These are phyloP conservation scores for Ligdia adustata DNA, from an alignment of 2,888 invertebrate genomes.

Conservation along the genomic window DNA sequence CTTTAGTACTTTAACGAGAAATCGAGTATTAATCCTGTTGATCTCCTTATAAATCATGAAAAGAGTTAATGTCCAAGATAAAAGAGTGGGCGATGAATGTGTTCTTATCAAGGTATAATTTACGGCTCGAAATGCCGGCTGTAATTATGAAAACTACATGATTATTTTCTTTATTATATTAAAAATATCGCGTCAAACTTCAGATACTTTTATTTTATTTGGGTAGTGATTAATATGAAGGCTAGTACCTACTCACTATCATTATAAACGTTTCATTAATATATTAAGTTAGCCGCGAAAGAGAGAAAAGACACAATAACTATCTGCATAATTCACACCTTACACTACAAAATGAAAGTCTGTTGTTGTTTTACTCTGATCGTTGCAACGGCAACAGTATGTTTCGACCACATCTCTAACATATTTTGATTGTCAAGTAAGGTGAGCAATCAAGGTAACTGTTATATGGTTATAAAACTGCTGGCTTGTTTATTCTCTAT, in stretches of 20 bases:
- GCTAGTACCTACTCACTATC: too few species aligned
- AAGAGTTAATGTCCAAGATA: slow-evolving; percentile 20
- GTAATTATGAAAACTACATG: slow-evolving; percentile 18
- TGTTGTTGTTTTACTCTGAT: too few species aligned
- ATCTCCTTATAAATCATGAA: slow-evolving; percentile 21
- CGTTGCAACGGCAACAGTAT: too few species aligned
- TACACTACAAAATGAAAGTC: too few species aligned
- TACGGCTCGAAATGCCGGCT: slow-evolving; percentile 9
- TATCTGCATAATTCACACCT: too few species aligned
- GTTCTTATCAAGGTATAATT: slow-evolving; percentile 20
- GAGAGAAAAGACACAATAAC: too few species aligned
- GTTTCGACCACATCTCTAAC: too few species aligned
- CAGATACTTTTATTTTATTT: slow-evolving; percentile 9
- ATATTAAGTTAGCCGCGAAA: too few species aligned
- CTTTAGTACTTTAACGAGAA: slow-evolving; percentile 18
- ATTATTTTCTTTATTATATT: slow-evolving; percentile 22
- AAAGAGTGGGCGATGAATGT: slow-evolving; percentile 13
- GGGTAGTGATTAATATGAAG: not conserved
- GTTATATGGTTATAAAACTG: not conserved
- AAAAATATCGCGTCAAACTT: not conserved
- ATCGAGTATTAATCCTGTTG: slow-evolving; percentile 17
- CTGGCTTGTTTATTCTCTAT: slow-evolving; percentile 7
- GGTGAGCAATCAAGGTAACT: too few species aligned
- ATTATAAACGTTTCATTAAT: too few species aligned
- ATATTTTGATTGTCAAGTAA: too few species aligned